phyloP scores from a whole-genome alignment of 2,797 vertebrate species.

The Acomys russatus region DNA sequence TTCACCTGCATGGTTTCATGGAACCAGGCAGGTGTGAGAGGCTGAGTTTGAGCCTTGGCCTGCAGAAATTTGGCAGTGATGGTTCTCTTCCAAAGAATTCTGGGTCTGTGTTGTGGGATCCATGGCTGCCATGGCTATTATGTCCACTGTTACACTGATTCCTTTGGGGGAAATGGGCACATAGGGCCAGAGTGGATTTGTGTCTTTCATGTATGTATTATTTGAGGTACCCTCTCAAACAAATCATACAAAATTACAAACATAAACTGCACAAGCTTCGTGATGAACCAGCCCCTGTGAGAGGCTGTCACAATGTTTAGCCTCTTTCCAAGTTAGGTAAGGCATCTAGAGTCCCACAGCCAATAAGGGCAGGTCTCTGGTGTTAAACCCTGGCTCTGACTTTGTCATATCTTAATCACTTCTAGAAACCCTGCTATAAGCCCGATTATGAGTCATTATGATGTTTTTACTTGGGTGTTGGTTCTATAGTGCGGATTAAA shows the following conservation, averaged over 20 bases:
- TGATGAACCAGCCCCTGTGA: not conserved
- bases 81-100: not conserved
- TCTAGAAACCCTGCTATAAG: not conserved
- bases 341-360: not conserved
- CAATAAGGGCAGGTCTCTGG: not conserved
- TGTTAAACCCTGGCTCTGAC: not conserved
- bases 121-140: fast-evolving
- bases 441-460: slow-evolving; percentile 2
- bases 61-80: not conserved
- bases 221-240: not conserved
- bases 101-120: not conserved
- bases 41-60: not conserved
- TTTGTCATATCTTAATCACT: not conserved
- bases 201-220: not conserved
- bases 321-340: not conserved
- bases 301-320: fast-evolving
- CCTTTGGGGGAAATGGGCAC: not conserved
- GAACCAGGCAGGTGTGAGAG: not conserved
- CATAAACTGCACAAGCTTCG: not conserved
- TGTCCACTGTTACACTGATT: not conserved
- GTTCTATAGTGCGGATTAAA: slow-evolving; percentile 11
- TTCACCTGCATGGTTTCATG: not conserved
- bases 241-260: not conserved
- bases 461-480: not conserved
- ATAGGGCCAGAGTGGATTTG: not conserved